Percentiles rank a stretch among this genome's conserved stretches.
These are phyloP conservation scores for Agonopterix heracliana DNA, from an alignment of 2,888 invertebrate species.

Conservation along the genomic window DNA sequence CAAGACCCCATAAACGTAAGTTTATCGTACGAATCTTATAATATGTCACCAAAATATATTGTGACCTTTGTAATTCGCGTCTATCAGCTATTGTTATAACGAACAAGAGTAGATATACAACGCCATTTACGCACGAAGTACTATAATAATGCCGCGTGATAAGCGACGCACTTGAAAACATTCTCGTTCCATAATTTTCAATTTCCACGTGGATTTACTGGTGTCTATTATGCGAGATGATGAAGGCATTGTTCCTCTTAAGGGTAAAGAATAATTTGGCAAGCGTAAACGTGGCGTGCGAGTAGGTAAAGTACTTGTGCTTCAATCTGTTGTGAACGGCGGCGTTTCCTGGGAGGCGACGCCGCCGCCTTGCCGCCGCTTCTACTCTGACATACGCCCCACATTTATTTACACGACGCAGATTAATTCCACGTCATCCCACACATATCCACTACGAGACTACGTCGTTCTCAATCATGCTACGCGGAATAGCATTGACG, in stretches of 20 bases:
- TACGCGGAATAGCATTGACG: constrained; percentile 13
- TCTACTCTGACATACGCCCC: constrained; percentile 46
- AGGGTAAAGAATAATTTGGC: constrained; percentile 44
- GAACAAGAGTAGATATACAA: no score
- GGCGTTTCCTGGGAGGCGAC: constrained; percentile 28
- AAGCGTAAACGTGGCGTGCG: constrained; percentile 24
- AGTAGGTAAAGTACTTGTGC: constrained; percentile 20
- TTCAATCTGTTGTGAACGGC: constrained; percentile 37
- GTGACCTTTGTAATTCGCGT: no score
- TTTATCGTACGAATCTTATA: no score
- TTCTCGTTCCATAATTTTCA: constrained; percentile 29
- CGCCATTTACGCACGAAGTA: not conserved
- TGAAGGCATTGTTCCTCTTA: constrained; percentile 39
- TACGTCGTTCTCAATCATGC: constrained; percentile 44
- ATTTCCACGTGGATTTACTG: constrained; percentile 36
- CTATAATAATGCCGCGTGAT: constrained; percentile 1
- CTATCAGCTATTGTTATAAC: no score
- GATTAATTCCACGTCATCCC: constrained; percentile 64
- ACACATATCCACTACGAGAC: constrained; percentile 47
- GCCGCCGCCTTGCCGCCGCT: constrained; percentile 23
- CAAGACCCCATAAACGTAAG: no score
- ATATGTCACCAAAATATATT: no score
- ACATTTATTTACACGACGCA: constrained; percentile 66
- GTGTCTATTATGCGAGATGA: constrained; percentile 32
- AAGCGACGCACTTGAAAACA: constrained; percentile 15